Conservation (phyloP, 1,140 invertebrate genomes). For the Drosophila arizonae region DNA sequence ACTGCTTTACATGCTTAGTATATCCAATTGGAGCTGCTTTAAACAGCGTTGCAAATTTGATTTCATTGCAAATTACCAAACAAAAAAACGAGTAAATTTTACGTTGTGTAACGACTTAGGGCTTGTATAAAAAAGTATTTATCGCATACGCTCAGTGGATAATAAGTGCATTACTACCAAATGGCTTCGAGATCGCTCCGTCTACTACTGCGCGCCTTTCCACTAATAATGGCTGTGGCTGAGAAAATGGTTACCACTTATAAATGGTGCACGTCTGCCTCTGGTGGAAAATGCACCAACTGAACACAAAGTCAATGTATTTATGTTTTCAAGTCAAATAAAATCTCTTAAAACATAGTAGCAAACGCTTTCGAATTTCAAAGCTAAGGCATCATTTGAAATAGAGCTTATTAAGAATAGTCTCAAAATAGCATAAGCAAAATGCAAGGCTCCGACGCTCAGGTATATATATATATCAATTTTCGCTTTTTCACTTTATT, state of each 20-base stretch:
- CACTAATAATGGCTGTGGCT: neutral
- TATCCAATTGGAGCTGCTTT: neutral
- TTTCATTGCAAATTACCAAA: neutral
- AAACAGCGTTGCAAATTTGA: constrained; percentile 16
- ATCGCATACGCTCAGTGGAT: neutral
- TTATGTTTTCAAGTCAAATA: neutral
- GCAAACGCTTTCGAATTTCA: neutral
- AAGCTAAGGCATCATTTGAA: neutral
- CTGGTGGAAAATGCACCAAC: neutral
- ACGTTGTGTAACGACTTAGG: neutral
- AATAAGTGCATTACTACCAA: neutral
- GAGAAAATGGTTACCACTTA: neutral
- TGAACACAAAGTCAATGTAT: neutral
- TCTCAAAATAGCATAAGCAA: neutral
- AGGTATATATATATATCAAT: constrained; percentile 24
- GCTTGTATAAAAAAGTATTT: constrained; percentile 5
- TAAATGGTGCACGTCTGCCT: constrained; percentile 4
- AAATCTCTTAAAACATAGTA: neutral
- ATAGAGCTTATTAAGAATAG: neutral
- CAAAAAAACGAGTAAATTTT: neutral
- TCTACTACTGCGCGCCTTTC: neutral
- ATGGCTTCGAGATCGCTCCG: neutral
- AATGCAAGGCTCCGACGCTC: constrained; percentile 43
- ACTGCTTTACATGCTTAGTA: neutral
- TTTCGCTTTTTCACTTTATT: neutral